Base-by-base conservation (phyloP, 2,888 invertebrate species). In the Tipula helvola region DNA sequence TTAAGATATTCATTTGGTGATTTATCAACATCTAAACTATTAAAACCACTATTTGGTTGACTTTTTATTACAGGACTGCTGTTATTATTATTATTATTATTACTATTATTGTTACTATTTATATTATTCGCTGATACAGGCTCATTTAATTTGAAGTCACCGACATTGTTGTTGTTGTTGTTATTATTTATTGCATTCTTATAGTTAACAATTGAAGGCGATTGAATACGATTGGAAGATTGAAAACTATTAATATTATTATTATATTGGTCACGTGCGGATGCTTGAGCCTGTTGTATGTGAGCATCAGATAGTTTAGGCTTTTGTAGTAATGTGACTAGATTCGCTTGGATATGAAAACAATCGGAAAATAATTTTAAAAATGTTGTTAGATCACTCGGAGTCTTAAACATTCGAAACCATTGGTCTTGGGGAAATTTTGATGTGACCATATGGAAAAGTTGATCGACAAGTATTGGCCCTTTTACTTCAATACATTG, bases 321-420 rank as follows among this genome's bases (percentile, higher is more conserved):
- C 90, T 95, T 94, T 90, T 95, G 95, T 89, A 97, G 93, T 88
- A 97, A 92, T 87, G 96, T 96, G 89, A 97, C 97, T 91, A 97
- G 94, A 93, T 98, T 98, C 87, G 97, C 95, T 90, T 98, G 97
- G 88, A 98, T 97, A 91, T 97, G 96, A 92, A 98, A 98, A 89
- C 97, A 95, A 91, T 98, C 97, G n/a, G 97, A 96, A 91, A 98
- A 97, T 92, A 98, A 94, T 91, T 97, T 96, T 87, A 98, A 92
- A 90, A 98, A 98, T 86, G 97, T 97, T 86, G 95, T 95, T 88
- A 98, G 93, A 92, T 98, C 98, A 87, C 96, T 95, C 0, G 97
- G 95, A 3, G 97, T 97, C 90, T 97, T 97, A 90, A 98, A 98
- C 92, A 98, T 95, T 89, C 95, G 95, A 89, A 95, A 94, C 95